Evolutionary conservation across 2,113 vertebrate genomes (phyloP).

Genomic region (Sorex araneus): DNA sequence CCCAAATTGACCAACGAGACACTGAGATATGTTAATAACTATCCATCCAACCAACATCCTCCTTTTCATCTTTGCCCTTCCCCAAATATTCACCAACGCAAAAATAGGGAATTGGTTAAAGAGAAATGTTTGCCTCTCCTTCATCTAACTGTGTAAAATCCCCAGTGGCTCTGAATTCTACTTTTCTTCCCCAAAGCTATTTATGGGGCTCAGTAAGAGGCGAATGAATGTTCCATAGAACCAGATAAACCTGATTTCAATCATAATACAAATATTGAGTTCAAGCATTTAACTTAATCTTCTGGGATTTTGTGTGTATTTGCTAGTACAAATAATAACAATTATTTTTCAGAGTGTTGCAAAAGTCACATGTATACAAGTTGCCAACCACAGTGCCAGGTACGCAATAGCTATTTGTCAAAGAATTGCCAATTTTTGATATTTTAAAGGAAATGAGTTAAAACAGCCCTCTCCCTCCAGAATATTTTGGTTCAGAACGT

Average conservation of each 20-base stretch:
- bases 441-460: neutral
- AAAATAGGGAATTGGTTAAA: neutral
- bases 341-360: neutral
- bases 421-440: neutral
- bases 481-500: neutral
- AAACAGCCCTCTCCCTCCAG: neutral
- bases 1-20: neutral
- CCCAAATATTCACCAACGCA: neutral
- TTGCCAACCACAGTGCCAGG: neutral
- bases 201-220: neutral
- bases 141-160: neutral
- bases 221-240: neutral
- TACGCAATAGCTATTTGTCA: neutral
- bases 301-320: neutral
- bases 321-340: conserved; percentile 3
- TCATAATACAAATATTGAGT: neutral
- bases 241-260: neutral
- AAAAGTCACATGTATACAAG: neutral
- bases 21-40: neutral
- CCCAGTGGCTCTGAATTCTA: neutral
- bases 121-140: neutral
- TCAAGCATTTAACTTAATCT: neutral
- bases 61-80: neutral
- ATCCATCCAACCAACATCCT: neutral
- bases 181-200: neutral